These are phyloP conservation scores for Guaruba guarouba DNA, from an alignment of 2,113 vertebrate species.

Conservation along the genomic window DNA sequence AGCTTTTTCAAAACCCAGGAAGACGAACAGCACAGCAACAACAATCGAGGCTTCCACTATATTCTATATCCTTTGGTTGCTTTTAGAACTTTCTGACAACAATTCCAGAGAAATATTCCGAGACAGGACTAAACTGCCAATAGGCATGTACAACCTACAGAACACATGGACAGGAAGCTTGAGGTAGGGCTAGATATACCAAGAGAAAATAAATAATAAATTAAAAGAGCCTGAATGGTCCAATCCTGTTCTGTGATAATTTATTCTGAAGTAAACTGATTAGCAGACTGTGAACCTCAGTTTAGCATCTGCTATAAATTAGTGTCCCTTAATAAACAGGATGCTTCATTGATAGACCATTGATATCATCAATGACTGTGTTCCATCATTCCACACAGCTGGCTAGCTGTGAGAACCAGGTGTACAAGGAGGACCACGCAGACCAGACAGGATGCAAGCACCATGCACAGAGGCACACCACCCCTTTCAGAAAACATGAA, in stretches of 20 bases:
- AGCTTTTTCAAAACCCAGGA: neutral
- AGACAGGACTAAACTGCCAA: neutral
- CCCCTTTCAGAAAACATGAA: neutral
- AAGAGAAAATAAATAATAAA: neutral
- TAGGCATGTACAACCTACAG: neutral
- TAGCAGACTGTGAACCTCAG: neutral
- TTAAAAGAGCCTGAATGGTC: neutral
- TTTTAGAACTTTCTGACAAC: neutral
- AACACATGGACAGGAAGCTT: neutral
- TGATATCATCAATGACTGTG: neutral
- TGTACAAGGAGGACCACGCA: neutral
- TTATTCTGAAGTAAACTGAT: slow-evolving; percentile 18
- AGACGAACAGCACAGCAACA: neutral
- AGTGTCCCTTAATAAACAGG: slow-evolving; percentile 2
- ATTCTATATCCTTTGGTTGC: neutral
- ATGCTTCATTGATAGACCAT: neutral
- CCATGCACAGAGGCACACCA: neutral
- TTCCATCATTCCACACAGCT: neutral
- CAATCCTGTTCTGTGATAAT: neutral
- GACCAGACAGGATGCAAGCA: neutral
- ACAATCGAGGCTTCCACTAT: neutral
- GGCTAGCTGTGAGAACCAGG: neutral
- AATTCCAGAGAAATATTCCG: neutral
- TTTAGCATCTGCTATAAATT: neutral
- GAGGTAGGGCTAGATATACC: neutral